These are phyloP conservation scores for Engystomops pustulosus DNA, from an alignment of 2,113 vertebrate species.

Conservation along the genomic window DNA sequence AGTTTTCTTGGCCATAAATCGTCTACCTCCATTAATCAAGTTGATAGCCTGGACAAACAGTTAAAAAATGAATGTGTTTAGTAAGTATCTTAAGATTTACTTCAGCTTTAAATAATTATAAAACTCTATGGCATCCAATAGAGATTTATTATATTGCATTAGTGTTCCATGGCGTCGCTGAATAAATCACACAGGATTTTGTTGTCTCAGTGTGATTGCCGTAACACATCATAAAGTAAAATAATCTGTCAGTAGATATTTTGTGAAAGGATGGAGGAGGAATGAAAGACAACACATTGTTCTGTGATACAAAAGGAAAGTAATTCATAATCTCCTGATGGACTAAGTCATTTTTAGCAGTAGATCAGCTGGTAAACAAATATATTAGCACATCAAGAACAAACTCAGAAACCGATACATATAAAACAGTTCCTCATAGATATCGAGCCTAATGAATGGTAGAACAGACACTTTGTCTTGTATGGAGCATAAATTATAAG, in stretches of 20 bases:
- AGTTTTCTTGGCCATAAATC: not conserved
- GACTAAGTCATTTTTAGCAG: not conserved
- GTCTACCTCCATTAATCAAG: not conserved
- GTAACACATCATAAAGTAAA: constrained; percentile 40
- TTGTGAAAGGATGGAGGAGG: not conserved
- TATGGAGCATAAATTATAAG: too few relatives aligned
- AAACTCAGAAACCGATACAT: not conserved
- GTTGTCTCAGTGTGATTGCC: constrained; percentile 35
- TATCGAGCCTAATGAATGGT: not conserved
- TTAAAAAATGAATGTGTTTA: not conserved
- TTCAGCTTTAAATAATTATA: constrained; percentile 12
- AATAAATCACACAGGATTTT: constrained; percentile 42
- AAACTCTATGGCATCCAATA: constrained; percentile 15
- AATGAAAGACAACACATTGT: constrained; percentile 8
- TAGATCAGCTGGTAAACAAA: not conserved
- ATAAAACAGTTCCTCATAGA: not conserved
- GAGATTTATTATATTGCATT: constrained; percentile 48
- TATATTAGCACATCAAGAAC: not conserved
- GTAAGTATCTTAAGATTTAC: constrained; percentile 13
- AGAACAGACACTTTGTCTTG: not conserved
- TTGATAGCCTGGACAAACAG: not conserved
- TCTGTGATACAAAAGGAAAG: constrained; percentile 1
- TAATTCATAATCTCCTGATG: not conserved
- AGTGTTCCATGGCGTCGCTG: not conserved
- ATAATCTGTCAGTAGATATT: constrained; percentile 18